phyloP scores from a whole-genome alignment of 2,888 invertebrate genomes.

The Spicauda simplicius region DNA sequence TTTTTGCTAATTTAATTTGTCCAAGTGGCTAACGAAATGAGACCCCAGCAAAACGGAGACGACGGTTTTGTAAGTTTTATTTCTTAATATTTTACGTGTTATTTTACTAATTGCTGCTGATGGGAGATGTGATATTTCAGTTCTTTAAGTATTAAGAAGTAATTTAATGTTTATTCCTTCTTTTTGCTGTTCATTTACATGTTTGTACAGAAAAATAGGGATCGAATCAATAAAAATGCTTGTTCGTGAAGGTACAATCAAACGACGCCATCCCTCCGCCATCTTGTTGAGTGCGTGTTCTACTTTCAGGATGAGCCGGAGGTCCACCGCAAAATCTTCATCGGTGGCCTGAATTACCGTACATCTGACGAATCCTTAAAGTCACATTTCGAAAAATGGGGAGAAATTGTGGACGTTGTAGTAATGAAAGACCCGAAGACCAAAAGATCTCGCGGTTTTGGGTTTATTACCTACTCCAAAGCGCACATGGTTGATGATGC shows the following conservation, averaged over 20 bases:
- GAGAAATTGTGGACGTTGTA: slow-evolving; percentile 97
- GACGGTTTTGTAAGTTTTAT: slow-evolving; percentile 76
- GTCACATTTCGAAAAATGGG: slow-evolving; percentile 98
- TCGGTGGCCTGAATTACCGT: slow-evolving; percentile 97
- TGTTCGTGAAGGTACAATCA: slow-evolving; percentile 5
- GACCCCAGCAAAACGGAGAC: slow-evolving; percentile 79
- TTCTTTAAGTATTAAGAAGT: neutral
- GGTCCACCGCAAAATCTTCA: slow-evolving; percentile 96
- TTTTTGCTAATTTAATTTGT: neutral
- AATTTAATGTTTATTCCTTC: neutral
- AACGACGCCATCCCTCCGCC: slow-evolving; percentile 63
- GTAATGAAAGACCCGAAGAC: slow-evolving; percentile 99
- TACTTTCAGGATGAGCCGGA: slow-evolving; percentile 89
- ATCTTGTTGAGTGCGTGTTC: slow-evolving; percentile 73
- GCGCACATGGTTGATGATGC: slow-evolving; percentile 99
- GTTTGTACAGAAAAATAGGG: neutral
- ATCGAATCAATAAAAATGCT: neutral
- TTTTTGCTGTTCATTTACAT: too few species aligned
- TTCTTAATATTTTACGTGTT: slow-evolving; percentile 8
- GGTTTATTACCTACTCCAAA: slow-evolving; percentile 98
- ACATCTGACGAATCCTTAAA: slow-evolving; percentile 97
- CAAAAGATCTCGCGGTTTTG: slow-evolving; percentile 98
- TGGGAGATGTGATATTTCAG: neutral
- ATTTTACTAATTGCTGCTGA: neutral
- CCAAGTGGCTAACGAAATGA: slow-evolving; percentile 55